A percentile compares a stretch with the other conserved stretches of the same genome.
These are phyloP conservation scores for Pterophyllum scalare DNA, from an alignment of 2,113 vertebrate species.

Conservation along the genomic window DNA sequence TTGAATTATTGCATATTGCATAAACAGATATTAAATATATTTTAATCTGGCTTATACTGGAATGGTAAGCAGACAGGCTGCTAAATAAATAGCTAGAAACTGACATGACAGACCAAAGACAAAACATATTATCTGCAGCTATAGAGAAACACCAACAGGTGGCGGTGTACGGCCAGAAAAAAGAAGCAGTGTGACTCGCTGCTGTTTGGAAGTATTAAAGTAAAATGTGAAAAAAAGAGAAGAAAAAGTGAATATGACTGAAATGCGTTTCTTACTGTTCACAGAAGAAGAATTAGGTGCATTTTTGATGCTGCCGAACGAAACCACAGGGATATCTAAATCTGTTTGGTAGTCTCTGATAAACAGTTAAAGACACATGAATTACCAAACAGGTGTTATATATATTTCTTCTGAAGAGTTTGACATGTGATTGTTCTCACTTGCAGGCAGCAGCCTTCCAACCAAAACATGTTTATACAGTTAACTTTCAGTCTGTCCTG, in stretches of 20 bases:
- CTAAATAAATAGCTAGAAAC: neutral
- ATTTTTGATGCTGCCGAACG: neutral
- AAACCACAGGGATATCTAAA: neutral
- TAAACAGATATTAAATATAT: neutral
- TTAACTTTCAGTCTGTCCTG: constrained; percentile 37
- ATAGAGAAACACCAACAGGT: constrained; percentile 40
- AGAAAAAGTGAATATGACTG: neutral
- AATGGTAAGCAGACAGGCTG: neutral
- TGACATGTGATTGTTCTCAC: neutral
- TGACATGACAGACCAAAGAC: neutral
- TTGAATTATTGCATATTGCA: neutral
- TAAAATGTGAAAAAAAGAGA: neutral
- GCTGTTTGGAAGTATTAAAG: neutral
- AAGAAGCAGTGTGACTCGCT: neutral
- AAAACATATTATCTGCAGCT: neutral
- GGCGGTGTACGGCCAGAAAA: constrained; percentile 34
- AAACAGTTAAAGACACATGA: neutral
- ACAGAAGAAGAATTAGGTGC: neutral
- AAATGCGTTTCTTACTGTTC: neutral
- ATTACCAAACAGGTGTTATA: neutral
- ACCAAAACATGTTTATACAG: constrained; percentile 54
- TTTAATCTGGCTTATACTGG: too few species aligned
- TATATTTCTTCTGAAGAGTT: neutral
- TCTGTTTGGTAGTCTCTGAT: neutral
- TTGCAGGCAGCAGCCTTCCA: neutral